Conservation (phyloP, 2,113 vertebrate species). For the Tiliqua scincoides region DNA sequence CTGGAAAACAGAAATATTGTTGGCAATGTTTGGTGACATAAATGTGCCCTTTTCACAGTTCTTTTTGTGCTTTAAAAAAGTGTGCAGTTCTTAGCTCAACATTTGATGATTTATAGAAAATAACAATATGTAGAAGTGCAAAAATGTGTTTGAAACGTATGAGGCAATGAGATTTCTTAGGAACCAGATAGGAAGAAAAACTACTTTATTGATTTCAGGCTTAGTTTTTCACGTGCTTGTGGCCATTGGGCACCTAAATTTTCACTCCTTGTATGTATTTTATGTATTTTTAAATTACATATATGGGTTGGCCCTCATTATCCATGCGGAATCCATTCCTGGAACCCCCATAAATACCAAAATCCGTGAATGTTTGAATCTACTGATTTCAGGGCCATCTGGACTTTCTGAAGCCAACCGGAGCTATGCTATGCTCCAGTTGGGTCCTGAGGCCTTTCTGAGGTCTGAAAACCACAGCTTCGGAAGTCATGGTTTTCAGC, state of each 20-base stretch:
- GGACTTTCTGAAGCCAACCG: too few species aligned
- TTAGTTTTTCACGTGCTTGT: background rate
- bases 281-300: too few species aligned
- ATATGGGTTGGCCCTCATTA: too few species aligned
- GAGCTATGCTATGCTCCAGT: too few species aligned
- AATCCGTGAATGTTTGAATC: too few species aligned
- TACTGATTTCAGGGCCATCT: too few species aligned
- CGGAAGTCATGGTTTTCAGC: too few species aligned
- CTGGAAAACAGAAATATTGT: rapidly evolving
- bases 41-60: background rate
- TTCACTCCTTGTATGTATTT: background rate
- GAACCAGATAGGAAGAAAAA: background rate
- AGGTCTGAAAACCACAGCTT: too few species aligned
- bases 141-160: background rate
- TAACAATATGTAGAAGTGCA: background rate
- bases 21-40: background rate
- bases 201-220: background rate
- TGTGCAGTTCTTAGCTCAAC: background rate
- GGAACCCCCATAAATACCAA: too few species aligned
- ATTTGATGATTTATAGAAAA: background rate
- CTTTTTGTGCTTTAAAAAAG: too few species aligned
- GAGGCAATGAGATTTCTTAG: background rate
- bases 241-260: background rate
- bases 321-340: too few species aligned
- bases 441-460: too few species aligned